Evolutionary conservation across 1,140 invertebrate genomes (phyloP).

Genomic region (Argopecten irradians): DNA sequence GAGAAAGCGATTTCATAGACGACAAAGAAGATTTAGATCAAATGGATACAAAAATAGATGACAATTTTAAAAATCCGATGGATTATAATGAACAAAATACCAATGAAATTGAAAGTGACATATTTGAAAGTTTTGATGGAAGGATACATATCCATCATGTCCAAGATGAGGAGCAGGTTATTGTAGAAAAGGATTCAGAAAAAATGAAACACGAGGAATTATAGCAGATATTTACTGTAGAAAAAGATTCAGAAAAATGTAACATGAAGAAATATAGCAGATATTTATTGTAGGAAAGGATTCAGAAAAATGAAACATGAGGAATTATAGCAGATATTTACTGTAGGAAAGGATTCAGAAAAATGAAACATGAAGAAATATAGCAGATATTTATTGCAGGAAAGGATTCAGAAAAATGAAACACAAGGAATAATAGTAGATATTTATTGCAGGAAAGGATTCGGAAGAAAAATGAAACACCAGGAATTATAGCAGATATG

Average conservation of each 20-base stretch:
- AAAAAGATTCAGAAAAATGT: background rate
- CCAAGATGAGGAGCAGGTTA: background rate
- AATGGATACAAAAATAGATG: background rate
- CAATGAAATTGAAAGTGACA: background rate
- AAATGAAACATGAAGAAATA: too few relatives aligned
- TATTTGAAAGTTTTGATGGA: background rate
- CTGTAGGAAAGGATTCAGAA: too few relatives aligned
- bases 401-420: too few relatives aligned
- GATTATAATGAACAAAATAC: background rate
- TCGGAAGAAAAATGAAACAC: too few relatives aligned
- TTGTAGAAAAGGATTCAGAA: background rate
- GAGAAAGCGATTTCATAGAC: background rate
- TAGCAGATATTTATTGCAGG: too few relatives aligned
- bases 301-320: too few relatives aligned
- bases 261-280: background rate
- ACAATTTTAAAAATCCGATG: background rate
- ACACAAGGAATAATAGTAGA: too few relatives aligned
- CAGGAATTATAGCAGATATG: too few relatives aligned
- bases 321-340: too few relatives aligned
- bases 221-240: background rate
- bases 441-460: too few relatives aligned
- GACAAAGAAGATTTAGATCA: background rate
- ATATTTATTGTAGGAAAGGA: too few relatives aligned
- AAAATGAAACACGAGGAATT: conserved; percentile 9
- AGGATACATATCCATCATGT: background rate